Percentiles rank a stretch among this genome's conserved stretches.
These are phyloP conservation scores for Porites lutea DNA, from an alignment of 64 coral and sea anemone species.

Conservation along the genomic window DNA sequence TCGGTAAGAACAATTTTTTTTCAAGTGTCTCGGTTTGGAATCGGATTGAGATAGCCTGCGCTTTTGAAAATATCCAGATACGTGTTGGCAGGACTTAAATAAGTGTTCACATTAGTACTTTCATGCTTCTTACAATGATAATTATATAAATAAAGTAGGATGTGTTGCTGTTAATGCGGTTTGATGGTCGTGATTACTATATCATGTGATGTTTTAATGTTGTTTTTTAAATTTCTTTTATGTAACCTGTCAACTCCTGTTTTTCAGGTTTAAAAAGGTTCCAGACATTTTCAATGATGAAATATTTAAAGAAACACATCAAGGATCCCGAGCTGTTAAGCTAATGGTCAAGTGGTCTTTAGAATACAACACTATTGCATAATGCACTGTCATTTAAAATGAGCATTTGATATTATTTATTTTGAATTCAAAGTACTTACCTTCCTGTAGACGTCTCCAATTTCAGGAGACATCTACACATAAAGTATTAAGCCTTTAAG, in stretches of 20 bases:
- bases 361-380: too few relatives aligned
- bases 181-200: background rate
- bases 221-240: background rate
- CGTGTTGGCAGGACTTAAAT: too few relatives aligned
- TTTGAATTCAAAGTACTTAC: too few relatives aligned
- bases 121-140: too few relatives aligned
- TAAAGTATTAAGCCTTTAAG: too few relatives aligned
- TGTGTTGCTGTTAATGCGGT: background rate
- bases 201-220: background rate
- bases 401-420: background rate
- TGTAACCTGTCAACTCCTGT: background rate
- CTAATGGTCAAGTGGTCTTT: background rate
- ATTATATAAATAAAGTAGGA: too few relatives aligned
- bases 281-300: constrained; percentile 94
- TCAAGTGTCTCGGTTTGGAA: background rate
- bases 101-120: too few relatives aligned
- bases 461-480: too few relatives aligned
- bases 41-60: too few relatives aligned
- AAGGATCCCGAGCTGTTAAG: constrained; percentile 55
- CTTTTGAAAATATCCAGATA: too few relatives aligned
- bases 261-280: constrained; percentile 85
- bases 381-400: too few relatives aligned
- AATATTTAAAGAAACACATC: constrained; percentile 86
- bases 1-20: constrained; percentile 57
- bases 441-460: too few relatives aligned